Conservation (phyloP, 2,797 vertebrate species). For the Intellagama lesueurii region DNA sequence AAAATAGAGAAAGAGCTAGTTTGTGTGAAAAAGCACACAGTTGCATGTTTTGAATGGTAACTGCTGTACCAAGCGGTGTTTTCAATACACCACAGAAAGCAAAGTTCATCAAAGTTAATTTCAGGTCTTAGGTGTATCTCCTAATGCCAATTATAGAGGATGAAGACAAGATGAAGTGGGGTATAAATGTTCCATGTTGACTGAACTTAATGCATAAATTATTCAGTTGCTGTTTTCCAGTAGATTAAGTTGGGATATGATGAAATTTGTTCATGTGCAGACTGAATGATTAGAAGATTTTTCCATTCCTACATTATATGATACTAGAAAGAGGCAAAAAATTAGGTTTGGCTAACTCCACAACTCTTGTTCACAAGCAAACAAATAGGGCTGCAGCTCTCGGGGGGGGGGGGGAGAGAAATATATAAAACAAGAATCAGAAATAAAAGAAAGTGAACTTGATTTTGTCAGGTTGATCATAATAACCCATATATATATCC, state of each 20-base stretch:
- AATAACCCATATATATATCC: background rate
- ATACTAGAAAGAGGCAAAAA: background rate
- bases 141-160: too few species aligned
- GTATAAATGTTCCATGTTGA: background rate
- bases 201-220: background rate
- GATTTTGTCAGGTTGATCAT: background rate
- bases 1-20: conserved; percentile 41
- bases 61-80: conserved; percentile 20
- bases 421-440: background rate
- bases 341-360: background rate
- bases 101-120: conserved; percentile 25
- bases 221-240: background rate
- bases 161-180: background rate
- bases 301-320: background rate
- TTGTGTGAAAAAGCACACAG: conserved; percentile 23
- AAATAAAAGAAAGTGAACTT: background rate
- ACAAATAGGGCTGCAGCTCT: background rate
- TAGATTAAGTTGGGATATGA: background rate
- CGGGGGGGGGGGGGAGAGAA: background rate
- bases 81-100: background rate
- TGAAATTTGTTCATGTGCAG: background rate
- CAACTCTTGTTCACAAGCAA: background rate
- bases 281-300: background rate
- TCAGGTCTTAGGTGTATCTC: background rate
- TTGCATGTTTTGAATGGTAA: conserved; percentile 46